Conservation (phyloP, 2,113 vertebrate species). For the Helogale parvula region DNA sequence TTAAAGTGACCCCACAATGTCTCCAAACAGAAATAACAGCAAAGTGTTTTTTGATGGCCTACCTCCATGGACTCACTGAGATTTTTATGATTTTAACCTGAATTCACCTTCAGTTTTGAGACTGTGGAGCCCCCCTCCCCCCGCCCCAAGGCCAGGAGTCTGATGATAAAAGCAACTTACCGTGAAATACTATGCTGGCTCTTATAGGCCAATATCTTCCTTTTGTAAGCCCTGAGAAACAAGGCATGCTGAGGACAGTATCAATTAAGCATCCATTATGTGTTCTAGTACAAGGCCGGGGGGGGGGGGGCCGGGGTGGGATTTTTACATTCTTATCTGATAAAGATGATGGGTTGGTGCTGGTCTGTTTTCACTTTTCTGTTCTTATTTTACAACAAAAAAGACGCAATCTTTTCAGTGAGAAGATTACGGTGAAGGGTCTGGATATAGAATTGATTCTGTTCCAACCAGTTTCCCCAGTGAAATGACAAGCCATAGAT, state of each 20-base stretch:
- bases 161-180: background rate
- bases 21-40: background rate
- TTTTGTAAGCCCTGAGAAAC: background rate
- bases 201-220: background rate
- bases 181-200: background rate
- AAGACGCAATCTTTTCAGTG: background rate
- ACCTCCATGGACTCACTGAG: background rate
- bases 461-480: background rate
- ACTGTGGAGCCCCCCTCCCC: background rate
- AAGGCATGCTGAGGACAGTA: background rate
- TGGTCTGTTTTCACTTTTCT: background rate
- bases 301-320: too few relatives aligned
- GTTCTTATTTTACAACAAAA: background rate
- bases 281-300: background rate
- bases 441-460: background rate
- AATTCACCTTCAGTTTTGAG: background rate
- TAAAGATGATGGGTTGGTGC: background rate
- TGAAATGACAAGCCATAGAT: background rate
- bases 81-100: constrained; percentile 4
- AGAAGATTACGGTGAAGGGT: background rate
- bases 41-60: background rate
- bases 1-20: background rate
- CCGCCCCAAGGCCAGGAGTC: background rate
- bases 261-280: background rate
- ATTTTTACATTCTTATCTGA: background rate